Evolutionary conservation across 2,113 vertebrate genomes (phyloP), one percentile per base, ranked within the genome.

Genomic region (Dolichallabes microphthalmus): DNA sequence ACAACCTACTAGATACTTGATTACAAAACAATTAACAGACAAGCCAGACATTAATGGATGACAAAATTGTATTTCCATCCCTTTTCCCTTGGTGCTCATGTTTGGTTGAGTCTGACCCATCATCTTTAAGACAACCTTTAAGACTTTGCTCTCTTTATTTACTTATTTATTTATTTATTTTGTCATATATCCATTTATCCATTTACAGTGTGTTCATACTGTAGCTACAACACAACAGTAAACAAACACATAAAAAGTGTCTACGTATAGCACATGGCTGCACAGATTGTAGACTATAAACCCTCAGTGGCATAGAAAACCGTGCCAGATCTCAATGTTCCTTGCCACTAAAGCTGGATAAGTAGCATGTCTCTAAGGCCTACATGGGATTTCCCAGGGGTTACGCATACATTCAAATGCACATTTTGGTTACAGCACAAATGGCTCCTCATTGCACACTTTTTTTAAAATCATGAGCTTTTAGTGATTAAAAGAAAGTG

Each of bases 291-390:
- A 55, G 52, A n/a, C 27, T 57, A 74, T 73, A 68, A 55, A 80
- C 86, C 89, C 82, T 87, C 22, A 11, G 32, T 69, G 83, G 68
- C 27, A 61, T 76, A 68, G 83, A 85, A 76, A 78, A 45, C 78
- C 63, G 17, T 69, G 91, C 91, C 90, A 91, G 85, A 76, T 89
- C 89, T 81, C 87, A 76, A 91, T 92, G 91, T 92, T 90, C 92
- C 86, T 45, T 88, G 89, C 20, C 89, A 39, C 89, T 92, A 91
- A 92, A 87, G 80, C 77, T 88, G 88, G 87, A 84, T 89, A 92
- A 93, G 86, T 89, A 89, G 68, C 82, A 69, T 82, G 89, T 88
- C 84, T 90, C 87, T 90, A 88, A 89, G 84, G 89, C 84, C 88
- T 87, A 83, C 88, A 85, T 84, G 73, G 88, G 90, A 88, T 91